Conservation (phyloP, 2,888 invertebrate genomes). For the Sylvicola fuscatus region DNA sequence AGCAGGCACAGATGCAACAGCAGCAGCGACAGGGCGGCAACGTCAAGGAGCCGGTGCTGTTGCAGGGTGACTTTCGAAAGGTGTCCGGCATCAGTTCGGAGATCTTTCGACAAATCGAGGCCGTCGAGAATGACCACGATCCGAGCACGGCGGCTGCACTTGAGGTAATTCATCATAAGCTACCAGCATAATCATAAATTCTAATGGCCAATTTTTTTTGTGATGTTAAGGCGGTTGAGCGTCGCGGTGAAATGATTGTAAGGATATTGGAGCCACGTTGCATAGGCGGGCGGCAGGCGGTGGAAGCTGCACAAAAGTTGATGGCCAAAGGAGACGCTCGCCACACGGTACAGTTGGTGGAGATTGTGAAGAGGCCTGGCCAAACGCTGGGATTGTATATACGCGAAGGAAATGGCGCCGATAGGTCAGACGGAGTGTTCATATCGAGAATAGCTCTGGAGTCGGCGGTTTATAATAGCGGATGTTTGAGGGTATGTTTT, state of each 20-base stretch:
- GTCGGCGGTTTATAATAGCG: constrained; percentile 92
- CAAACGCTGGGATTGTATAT: constrained; percentile 97
- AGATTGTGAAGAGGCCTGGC: constrained; percentile 96
- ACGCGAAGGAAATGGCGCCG: constrained; percentile 96
- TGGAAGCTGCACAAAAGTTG: constrained; percentile 74
- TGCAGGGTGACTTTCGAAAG: constrained; percentile 89
- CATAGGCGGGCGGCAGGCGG: constrained; percentile 70
- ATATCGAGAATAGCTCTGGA: constrained; percentile 89
- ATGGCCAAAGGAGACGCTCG: constrained; percentile 36
- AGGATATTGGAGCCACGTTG: constrained; percentile 73
- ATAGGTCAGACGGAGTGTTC: constrained; percentile 90
- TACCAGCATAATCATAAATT: neutral
- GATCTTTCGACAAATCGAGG: constrained; percentile 93
- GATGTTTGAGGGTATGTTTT: constrained; percentile 59
- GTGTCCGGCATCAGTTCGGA: constrained; percentile 92
- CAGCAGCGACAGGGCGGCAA: constrained; percentile 29
- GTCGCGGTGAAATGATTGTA: constrained; percentile 88
- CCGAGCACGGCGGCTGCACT: constrained; percentile 80
- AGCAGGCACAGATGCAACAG: constrained; percentile 30
- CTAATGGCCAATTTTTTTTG: too few relatives aligned
- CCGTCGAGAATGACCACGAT: constrained; percentile 89
- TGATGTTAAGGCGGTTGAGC: constrained; percentile 78
- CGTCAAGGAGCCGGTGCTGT: constrained; percentile 46
- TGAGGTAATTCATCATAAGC: constrained; percentile 33
- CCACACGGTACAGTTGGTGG: constrained; percentile 76